Base-by-base conservation (phyloP, 1,140 invertebrate genomes). In the Drosophila burlai region DNA sequence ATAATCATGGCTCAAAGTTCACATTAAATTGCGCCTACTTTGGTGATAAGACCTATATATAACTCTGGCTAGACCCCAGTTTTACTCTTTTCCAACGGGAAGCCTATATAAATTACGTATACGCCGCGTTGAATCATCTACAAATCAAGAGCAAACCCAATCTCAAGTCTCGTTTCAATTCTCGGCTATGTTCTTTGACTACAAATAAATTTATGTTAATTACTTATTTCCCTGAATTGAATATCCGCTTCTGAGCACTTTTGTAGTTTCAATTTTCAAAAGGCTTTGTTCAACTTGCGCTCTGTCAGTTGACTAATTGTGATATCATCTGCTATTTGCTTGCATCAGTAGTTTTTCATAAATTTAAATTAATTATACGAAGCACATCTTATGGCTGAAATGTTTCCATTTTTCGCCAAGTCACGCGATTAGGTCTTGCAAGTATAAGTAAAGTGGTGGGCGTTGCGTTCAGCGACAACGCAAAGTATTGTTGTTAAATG, bases 301-400 rank as follows among this genome's bases (percentile, higher is more conserved):
- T 66, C 64, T 45, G 64, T 63, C 40, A 52, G 62, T 52, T 54
- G 47, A 68, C 76, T 82, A 86, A 89, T 89, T 89, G 74, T 86
- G 81, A 83, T 74, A 87, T 87, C 84, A 89, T 83, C 65, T 76
- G 59, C 29, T 45, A 11, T n/a, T 43, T 54, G 34, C 40, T 54
- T 40, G 59, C 52, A 40, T 58, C 45, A 54, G 69, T 63, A 67
- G 62, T 72, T 67, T 64, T 85, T 82, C 69, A 58, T 66, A 67
- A 78, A 84, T 84, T 89, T 79, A 75, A 84, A 87, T 89, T 79
- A 87, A 89, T 87, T 89, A 89, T 83, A 74, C 69, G 45, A 11
- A 45, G 52, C 75, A 72, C 29, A 72, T 72, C 67, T 64, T 65
- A 34, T 38, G n/a, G 26, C 13, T 69, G 55, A 49, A 57, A 57